Evolutionary conservation across 2,113 vertebrate species (phyloP), one percentile per base, ranked within the genome.

Genomic region (Hypanus sabinus): DNA sequence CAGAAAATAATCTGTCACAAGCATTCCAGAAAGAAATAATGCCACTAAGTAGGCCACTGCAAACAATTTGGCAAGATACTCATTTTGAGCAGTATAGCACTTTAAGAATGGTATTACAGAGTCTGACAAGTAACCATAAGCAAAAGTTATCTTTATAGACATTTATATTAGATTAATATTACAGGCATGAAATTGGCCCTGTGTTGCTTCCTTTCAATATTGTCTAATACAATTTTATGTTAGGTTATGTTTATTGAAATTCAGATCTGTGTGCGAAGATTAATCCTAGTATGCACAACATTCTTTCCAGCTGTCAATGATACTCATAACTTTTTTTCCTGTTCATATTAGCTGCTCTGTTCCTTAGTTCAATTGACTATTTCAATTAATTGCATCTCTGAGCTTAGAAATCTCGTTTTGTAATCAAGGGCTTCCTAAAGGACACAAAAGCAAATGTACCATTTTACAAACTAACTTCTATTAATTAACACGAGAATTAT

Each of bases 301-400:
- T 65, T 65, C 2, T 33, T 90, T 12, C 57, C 85, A 88, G n/a
- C 60, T 33, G 60, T 30, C 30, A 68, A 6, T 18, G 85, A 90
- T 90, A 68, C n/a, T 90, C 33, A 65, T 90, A 90, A 68, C 60
- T 18, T 73, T 11, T 73, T 73, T 88, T 87, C 60, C 57, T 65
- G 60, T 65, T 90, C 65, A 90, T 65, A 65, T 8, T 68, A 18
- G 60, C 16, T 65, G 30, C 85, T 65, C 65, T 90, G 85, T 90
- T 90, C n/a, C 57, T 33, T 65, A 90, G 65, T 90, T 88, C 65
- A 46, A 90, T 90, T 90, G 85, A 90, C 65, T 90, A 90, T 90
- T 90, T 60, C 85, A 90, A 90, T 65, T 65, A 90, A 20, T 60
- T 90, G 60, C 22, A 65, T 4, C 16, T 90, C 85, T 68, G 60